Evolutionary conservation across 2,888 invertebrate genomes (phyloP).

Genomic region (Proisotoma minuta): DNA sequence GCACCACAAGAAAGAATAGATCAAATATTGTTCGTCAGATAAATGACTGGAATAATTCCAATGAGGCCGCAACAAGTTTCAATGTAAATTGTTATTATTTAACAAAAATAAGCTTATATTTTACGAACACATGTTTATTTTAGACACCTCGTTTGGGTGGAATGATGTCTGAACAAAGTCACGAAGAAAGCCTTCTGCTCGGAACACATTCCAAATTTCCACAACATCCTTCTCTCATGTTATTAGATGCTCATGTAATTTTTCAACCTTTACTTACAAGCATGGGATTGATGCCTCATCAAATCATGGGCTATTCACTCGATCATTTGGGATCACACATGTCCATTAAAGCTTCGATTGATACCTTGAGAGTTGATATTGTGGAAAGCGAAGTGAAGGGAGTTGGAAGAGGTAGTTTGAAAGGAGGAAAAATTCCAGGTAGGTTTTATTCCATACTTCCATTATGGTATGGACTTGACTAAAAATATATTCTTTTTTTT

Average conservation of each 20-base stretch:
- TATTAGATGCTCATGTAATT: conserved; percentile 88
- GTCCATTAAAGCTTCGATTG: conserved; percentile 76
- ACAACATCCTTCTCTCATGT: conserved; percentile 48
- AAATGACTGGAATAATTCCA: conserved; percentile 44
- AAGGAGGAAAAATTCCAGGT: conserved; percentile 21
- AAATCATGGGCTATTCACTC: conserved; percentile 63
- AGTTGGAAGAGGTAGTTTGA: conserved; percentile 31
- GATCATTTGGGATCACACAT: conserved; percentile 85
- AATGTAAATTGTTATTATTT: conserved; percentile 13
- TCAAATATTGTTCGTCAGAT: conserved; percentile 41
- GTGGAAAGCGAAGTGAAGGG: conserved; percentile 72
- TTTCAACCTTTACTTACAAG: conserved; percentile 86
- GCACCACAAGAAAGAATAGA: conserved; percentile 30
- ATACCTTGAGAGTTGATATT: conserved; percentile 85
- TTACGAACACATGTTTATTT: neutral
- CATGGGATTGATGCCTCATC: conserved; percentile 84
- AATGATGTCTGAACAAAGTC: conserved; percentile 44
- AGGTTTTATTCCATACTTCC: neutral
- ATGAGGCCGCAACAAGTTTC: conserved; percentile 27
- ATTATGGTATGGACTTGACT: neutral
- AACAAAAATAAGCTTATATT: too few species aligned
- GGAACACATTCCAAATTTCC: conserved; percentile 47
- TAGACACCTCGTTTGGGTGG: conserved; percentile 23
- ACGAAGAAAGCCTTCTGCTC: conserved; percentile 44
- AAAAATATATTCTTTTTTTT: neutral